Evolutionary conservation across 2,113 vertebrate genomes (phyloP).

Genomic region (Fregata magnificens): DNA sequence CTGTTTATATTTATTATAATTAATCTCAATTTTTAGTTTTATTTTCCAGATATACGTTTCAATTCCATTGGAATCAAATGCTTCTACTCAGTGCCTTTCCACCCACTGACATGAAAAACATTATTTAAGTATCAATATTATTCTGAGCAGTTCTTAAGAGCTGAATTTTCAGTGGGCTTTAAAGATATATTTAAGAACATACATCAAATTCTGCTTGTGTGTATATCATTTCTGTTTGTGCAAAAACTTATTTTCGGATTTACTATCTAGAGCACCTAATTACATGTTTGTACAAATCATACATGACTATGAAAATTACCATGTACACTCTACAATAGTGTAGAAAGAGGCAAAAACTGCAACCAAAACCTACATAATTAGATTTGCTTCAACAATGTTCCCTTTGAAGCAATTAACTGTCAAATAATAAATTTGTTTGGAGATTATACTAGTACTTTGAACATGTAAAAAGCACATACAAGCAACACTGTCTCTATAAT

Average conservation of each 20-base stretch:
- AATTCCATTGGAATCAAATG: not conserved
- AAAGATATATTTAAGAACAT: not conserved
- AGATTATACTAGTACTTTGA: not conserved
- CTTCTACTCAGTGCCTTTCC: not conserved
- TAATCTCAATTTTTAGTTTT: not conserved
- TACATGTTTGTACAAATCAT: not conserved
- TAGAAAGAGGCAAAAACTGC: not conserved
- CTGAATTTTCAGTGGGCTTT: not conserved
- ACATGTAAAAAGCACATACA: not conserved
- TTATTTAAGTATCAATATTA: not conserved
- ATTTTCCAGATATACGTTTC: not conserved
- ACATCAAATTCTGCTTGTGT: not conserved
- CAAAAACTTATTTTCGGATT: not conserved
- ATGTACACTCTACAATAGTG: fast-evolving
- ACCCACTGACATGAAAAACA: not conserved
- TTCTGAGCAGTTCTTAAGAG: not conserved
- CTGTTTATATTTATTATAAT: not conserved
- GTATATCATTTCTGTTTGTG: not conserved
- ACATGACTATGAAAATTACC: not conserved
- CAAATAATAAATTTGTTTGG: not conserved
- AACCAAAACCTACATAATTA: not conserved
- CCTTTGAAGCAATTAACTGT: not conserved
- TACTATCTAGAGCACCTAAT: not conserved
- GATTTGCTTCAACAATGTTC: not conserved
- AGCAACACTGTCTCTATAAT: not conserved